phyloP scores from a whole-genome alignment of 2,888 invertebrate genomes.

The Frankliniella intonsa region DNA sequence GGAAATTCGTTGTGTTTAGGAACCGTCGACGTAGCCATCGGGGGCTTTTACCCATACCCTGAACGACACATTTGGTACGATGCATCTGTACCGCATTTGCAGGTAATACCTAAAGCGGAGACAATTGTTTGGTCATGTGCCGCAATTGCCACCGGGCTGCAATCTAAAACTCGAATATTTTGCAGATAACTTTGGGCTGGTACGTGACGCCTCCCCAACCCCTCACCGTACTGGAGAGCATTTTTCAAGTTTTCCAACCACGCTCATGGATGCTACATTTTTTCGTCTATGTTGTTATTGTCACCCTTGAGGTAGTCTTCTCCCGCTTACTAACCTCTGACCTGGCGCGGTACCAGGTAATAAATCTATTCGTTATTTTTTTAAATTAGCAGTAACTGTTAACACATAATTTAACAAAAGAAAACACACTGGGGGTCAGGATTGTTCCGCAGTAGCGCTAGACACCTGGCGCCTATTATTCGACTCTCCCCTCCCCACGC shows the following conservation, averaged over 20 bases:
- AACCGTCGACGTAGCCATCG: background rate
- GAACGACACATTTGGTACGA: background rate
- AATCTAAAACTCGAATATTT: no score
- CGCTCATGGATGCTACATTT: background rate
- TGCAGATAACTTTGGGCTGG: no score
- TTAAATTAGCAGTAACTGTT: no score
- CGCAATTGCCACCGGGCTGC: no score
- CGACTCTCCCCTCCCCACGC: background rate
- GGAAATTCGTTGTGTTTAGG: background rate
- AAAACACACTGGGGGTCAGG: no score
- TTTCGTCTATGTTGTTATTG: background rate
- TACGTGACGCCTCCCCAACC: background rate
- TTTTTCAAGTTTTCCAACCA: background rate
- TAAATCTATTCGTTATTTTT: background rate
- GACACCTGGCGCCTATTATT: background rate
- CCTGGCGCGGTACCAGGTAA: background rate
- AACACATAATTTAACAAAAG: no score
- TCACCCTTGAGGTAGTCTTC: background rate
- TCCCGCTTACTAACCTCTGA: background rate
- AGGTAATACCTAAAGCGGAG: no score
- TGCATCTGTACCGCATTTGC: background rate
- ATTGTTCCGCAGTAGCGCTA: background rate
- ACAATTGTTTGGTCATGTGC: no score
- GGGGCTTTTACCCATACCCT: background rate
- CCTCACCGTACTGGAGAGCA: background rate